These are phyloP conservation scores for Aegotheles bennettii DNA, from an alignment of 2,113 vertebrate species.

Conservation along the genomic window DNA sequence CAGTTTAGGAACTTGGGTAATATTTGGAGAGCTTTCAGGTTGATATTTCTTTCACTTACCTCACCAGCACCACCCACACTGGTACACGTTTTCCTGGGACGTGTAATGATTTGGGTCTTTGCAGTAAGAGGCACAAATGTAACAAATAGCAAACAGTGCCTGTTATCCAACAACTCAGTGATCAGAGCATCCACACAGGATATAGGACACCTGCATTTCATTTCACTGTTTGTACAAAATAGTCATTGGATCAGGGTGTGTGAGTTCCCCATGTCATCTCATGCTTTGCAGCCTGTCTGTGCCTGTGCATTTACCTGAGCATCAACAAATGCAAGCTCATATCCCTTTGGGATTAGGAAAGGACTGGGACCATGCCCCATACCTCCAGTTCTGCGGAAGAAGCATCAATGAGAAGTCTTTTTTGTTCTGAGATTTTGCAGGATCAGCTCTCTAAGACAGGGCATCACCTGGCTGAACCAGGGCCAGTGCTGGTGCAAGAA, in stretches of 20 bases:
- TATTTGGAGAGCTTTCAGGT: not conserved
- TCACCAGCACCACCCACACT: not conserved
- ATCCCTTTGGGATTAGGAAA: not conserved
- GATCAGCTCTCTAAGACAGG: not conserved
- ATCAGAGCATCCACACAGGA: not conserved
- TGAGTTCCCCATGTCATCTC: not conserved
- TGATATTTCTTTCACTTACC: not conserved
- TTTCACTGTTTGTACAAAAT: not conserved
- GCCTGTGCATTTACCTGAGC: not conserved
- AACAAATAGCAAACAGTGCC: not conserved
- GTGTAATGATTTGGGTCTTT: not conserved
- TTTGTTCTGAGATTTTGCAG: not conserved
- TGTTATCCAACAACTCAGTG: not conserved
- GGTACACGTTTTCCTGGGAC: not conserved
- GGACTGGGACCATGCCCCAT: not conserved
- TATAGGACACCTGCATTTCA: not conserved
- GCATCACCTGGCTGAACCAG: not conserved
- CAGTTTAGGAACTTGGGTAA: not conserved
- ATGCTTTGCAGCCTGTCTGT: not conserved
- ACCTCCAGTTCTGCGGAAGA: not conserved
- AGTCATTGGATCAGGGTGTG: not conserved
- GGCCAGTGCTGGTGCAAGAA: fast-evolving
- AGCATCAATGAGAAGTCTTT: not conserved
- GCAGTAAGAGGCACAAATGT: not conserved
- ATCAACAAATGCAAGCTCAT: not conserved